These are phyloP conservation scores for Gavia stellata DNA, from an alignment of 2,113 vertebrate species.

Conservation along the genomic window DNA sequence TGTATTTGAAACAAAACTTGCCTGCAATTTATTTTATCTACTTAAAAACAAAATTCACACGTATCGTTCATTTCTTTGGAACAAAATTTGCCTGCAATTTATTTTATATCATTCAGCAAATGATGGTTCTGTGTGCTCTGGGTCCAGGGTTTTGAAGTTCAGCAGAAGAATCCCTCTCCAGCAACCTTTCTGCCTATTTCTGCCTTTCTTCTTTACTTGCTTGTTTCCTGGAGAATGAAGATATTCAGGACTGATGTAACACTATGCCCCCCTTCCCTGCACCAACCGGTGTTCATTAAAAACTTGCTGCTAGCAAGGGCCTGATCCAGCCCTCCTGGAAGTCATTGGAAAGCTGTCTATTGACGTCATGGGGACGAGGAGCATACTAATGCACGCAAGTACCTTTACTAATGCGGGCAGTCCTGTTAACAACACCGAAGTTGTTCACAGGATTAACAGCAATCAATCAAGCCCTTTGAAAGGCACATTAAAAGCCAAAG, in stretches of 20 bases:
- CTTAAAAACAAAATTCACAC: neutral
- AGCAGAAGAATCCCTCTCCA: conserved; percentile 1
- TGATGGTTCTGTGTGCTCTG: neutral
- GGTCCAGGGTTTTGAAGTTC: neutral
- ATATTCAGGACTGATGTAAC: conserved; percentile 9
- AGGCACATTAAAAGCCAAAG: conserved; percentile 40
- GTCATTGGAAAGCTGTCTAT: conserved; percentile 45
- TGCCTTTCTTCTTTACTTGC: neutral
- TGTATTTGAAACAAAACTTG: neutral
- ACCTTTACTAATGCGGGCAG: conserved; percentile 36
- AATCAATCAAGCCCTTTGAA: conserved; percentile 58
- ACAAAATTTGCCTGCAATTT: neutral
- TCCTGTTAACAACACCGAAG: conserved; percentile 50
- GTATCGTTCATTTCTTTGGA: neutral
- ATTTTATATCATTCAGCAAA: accelerated
- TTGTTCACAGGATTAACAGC: conserved; percentile 61
- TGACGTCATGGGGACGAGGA: conserved; percentile 43
- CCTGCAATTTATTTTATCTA: neutral
- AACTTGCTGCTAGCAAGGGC: conserved; percentile 50
- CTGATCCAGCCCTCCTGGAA: conserved; percentile 47
- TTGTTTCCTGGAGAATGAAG: neutral
- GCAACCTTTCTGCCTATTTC: neutral
- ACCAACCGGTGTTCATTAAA: conserved; percentile 41
- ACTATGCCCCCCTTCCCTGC: neutral
- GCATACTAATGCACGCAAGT: conserved; percentile 43